These are phyloP conservation scores for Trimorus sp. DNA, from an alignment of 2,888 invertebrate genomes.

Conservation along the genomic window DNA sequence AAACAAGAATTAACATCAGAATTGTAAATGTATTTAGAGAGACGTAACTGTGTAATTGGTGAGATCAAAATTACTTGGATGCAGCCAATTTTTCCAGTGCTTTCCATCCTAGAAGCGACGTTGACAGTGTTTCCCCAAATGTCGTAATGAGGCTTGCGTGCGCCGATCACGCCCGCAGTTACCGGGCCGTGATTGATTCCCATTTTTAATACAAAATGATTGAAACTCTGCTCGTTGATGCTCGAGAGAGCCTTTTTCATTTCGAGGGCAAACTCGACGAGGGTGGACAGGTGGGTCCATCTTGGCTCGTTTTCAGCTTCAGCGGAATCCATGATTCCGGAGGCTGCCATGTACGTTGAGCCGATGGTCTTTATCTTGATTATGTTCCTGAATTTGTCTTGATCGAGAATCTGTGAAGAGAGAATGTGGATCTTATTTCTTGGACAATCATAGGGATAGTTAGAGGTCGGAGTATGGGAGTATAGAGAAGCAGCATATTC, in stretches of 20 bases:
- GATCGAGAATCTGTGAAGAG: conserved; percentile 88
- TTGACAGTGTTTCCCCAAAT: conserved; percentile 99
- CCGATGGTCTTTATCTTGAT: conserved; percentile 98
- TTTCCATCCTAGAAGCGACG: conserved; percentile 98
- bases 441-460: no score
- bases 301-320: conserved; percentile 79
- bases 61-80: conserved; percentile 87
- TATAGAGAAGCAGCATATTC: no score
- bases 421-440: no score
- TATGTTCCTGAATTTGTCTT: conserved; percentile 92
- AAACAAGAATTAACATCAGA: conserved; percentile 76
- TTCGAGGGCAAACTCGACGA: conserved; percentile 95
- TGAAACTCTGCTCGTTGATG: conserved; percentile 97
- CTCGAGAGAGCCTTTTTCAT: conserved; percentile 94
- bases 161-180: conserved; percentile 97
- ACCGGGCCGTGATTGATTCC: conserved; percentile 98
- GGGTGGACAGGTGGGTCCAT: conserved; percentile 92
- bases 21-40: no score
- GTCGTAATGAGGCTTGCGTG: conserved; percentile 97
- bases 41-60: no score
- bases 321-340: conserved; percentile 81
- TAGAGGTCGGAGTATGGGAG: no score
- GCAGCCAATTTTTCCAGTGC: conserved; percentile 96
- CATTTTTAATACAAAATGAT: conserved; percentile 94
- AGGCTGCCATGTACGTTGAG: conserved; percentile 98